Base-by-base conservation (phyloP, 2,113 vertebrate genomes). In the Centrocercus urophasianus region DNA sequence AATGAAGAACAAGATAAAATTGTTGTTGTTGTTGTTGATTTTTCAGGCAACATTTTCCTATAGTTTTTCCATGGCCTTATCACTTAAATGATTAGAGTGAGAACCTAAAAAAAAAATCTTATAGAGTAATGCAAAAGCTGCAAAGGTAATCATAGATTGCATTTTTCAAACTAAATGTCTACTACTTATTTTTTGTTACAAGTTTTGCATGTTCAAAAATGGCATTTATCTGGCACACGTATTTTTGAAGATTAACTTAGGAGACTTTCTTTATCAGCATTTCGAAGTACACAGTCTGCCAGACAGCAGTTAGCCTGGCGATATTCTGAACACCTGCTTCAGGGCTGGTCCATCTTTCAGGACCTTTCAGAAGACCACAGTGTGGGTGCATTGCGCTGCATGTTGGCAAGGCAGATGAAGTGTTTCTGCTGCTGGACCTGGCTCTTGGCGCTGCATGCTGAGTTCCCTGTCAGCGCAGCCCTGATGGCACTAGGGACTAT, bases 351-450 rank as follows among this genome's bases (percentile, higher is more conserved):
- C 20, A 0, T 13, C 8, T 52, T 30, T 3, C 1, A 11, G 73
- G 52, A 59, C 16, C 38, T 70, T 74, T 19, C 34, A 63, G 73
- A 50, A 63, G 36, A 11, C 0, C 2, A 7, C 10, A 34, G 2
- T 34, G 36, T n/a, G 50, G 40, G 34, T 2, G 4, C 8, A 1
- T 15, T 36, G 64, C 11, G 4, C 20, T 52, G 36, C 1, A 0
- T 45, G 25, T 21, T 45, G 40, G 40, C 11, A 45, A 15, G 30
- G 19, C 70, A 32, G 61, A 10, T 11, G 30, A 15, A n/a, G 7
- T 14, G 12, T 12, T 69, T 42, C 32, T 72, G 57, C 61, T 1
- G 2, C 34, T 45, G 0, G 5, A 14, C 10, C 47, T 72, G 32
- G 25, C 15, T 64, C 40, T 85, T 61, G 17, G 12, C 5, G 4